These are phyloP conservation scores for Catostylus mosaicus DNA, from an alignment of 30 jellyfish, hydroid and myxozoan species.

Conservation along the genomic window DNA sequence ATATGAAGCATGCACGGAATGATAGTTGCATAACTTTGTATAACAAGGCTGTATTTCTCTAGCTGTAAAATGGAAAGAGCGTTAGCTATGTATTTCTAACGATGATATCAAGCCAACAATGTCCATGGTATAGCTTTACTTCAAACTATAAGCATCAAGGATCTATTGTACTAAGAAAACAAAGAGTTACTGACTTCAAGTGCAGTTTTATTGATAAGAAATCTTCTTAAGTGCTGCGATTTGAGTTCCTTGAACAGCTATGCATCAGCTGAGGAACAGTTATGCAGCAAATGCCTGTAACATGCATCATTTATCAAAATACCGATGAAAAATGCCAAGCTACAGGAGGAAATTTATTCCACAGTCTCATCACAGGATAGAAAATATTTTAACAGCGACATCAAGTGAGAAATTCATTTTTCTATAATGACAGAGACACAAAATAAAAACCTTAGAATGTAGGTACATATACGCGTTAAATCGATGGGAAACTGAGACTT, in stretches of 20 bases:
- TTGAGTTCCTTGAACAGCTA: neutral
- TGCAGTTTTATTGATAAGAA: slow-evolving; percentile 19
- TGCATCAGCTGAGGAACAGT: slow-evolving; percentile 23
- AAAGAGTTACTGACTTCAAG: neutral
- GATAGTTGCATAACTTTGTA: no score
- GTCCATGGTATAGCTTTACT: neutral
- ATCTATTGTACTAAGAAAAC: neutral
- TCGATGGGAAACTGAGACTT: no score
- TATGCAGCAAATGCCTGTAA: slow-evolving; percentile 6
- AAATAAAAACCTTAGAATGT: no score
- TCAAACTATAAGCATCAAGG: neutral
- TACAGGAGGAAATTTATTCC: neutral
- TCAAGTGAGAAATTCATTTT: neutral
- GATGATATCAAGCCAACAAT: neutral
- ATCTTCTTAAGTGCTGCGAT: slow-evolving; percentile 21
- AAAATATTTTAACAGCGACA: neutral
- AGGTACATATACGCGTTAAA: no score
- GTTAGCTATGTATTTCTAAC: neutral
- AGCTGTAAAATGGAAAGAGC: neutral
- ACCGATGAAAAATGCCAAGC: neutral
- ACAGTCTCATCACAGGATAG: neutral
- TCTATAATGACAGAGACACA: no score
- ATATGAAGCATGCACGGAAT: no score
- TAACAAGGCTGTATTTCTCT: neutral
- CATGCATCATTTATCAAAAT: neutral